Conservation (phyloP, 2,113 vertebrate genomes). For the Labrus mixtus region DNA sequence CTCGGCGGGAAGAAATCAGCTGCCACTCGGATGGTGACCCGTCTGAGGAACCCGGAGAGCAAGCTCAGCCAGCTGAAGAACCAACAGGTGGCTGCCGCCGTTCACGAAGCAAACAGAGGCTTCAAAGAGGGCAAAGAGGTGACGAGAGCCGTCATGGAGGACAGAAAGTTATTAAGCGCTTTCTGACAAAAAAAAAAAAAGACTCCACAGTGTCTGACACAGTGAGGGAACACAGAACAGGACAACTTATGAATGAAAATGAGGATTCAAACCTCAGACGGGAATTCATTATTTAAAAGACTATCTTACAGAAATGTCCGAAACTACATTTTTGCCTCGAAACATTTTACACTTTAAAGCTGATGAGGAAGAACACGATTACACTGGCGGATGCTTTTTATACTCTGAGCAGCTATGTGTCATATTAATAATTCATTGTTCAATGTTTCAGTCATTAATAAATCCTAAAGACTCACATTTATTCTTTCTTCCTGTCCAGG, state of each 20-base stretch:
- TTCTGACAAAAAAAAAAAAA: background rate
- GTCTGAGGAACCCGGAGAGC: conserved; percentile 94
- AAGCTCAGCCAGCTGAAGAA: conserved; percentile 94
- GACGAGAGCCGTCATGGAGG: conserved; percentile 23
- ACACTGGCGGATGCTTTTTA: background rate
- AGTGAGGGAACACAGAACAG: too few relatives aligned
- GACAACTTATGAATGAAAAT: too few relatives aligned
- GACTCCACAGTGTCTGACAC: background rate
- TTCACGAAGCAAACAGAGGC: conserved; percentile 92
- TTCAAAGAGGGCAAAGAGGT: conserved; percentile 96
- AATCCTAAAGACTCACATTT: background rate
- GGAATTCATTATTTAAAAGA: background rate
- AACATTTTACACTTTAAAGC: background rate
- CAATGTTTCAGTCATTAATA: background rate
- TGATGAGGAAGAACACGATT: background rate
- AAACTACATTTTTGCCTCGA: background rate
- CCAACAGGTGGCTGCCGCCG: conserved; percentile 92
- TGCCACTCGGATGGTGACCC: conserved; percentile 91
- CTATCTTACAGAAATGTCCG: background rate
- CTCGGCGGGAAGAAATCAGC: conserved; percentile 84
- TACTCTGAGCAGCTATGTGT: background rate
- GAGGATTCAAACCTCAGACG: background rate
- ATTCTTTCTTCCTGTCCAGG: conserved; percentile 73
- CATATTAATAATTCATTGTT: too few relatives aligned
- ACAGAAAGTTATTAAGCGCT: background rate